Evolutionary conservation across 2,888 invertebrate species (phyloP).

Genomic region (Plusia festucae): DNA sequence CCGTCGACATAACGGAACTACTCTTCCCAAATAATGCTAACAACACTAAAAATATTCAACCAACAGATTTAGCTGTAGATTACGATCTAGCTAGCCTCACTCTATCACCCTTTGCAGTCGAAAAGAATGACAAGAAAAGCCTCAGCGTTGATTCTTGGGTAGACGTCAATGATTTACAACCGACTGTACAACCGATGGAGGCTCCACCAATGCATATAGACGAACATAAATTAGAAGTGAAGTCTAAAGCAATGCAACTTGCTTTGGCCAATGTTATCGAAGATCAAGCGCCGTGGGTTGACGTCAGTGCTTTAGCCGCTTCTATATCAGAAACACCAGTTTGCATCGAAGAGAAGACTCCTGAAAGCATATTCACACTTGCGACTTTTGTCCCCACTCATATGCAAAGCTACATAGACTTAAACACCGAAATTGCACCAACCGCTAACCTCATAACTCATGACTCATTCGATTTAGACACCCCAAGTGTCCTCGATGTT

Average conservation of each 20-base stretch:
- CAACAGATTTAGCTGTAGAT: conserved; percentile 69
- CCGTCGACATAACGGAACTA: conserved; percentile 82
- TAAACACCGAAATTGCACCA: conserved; percentile 76
- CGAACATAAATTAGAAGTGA: conserved; percentile 71
- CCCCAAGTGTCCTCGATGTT: conserved; percentile 80
- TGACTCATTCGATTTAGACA: conserved; percentile 77
- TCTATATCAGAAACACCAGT: conserved; percentile 91
- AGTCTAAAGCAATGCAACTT: conserved; percentile 91
- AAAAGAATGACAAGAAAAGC: conserved; percentile 71
- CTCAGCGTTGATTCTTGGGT: conserved; percentile 68
- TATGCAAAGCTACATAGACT: conserved; percentile 90
- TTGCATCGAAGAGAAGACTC: conserved; percentile 90
- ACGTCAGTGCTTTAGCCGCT: conserved; percentile 92
- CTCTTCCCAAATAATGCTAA: conserved; percentile 78
- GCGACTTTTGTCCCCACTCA: conserved; percentile 91
- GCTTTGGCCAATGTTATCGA: conserved; percentile 94
- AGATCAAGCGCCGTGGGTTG: conserved; percentile 93
- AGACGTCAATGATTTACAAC: conserved; percentile 70
- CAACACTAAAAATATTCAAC: conserved; percentile 68
- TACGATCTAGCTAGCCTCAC: conserved; percentile 78
- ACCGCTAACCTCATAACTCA: conserved; percentile 79
- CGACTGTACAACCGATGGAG: conserved; percentile 57
- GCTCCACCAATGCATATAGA: conserved; percentile 36
- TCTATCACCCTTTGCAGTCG: conserved; percentile 71
- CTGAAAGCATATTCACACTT: conserved; percentile 87